Evolutionary conservation across 2,888 invertebrate genomes (phyloP).

Genomic region (Andrena haemorrhoa): DNA sequence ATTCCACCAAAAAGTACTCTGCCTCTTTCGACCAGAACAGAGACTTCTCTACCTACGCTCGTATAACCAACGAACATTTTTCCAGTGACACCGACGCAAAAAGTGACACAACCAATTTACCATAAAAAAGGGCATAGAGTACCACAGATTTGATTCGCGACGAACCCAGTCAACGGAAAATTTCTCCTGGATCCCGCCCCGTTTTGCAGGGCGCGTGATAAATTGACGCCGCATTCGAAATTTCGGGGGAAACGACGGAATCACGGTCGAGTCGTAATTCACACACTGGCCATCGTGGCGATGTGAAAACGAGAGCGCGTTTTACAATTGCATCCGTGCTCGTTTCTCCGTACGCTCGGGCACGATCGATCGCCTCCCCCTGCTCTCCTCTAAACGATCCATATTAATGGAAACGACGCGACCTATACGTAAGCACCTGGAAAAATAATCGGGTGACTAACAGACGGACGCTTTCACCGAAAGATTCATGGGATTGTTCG

Average conservation of each 20-base stretch:
- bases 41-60: too few species aligned
- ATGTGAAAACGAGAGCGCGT: slow-evolving; percentile 43
- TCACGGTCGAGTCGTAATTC: slow-evolving; percentile 68
- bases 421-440: slow-evolving; percentile 52
- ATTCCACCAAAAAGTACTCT: too few species aligned
- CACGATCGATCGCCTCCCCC: slow-evolving; percentile 52
- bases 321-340: slow-evolving; percentile 62
- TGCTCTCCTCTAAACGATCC: slow-evolving; percentile 56
- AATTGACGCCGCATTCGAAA: slow-evolving; percentile 62
- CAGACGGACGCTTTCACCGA: slow-evolving; percentile 51
- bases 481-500: slow-evolving; percentile 31
- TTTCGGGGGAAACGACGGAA: slow-evolving; percentile 57
- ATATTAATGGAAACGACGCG: slow-evolving; percentile 70
- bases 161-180: slow-evolving; percentile 28
- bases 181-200: slow-evolving; percentile 44
- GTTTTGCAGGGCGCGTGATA: slow-evolving; percentile 51
- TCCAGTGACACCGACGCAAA: too few species aligned
- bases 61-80: too few species aligned
- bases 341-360: slow-evolving; percentile 18
- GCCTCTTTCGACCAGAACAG: too few species aligned
- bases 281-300: slow-evolving; percentile 44
- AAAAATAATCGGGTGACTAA: slow-evolving; percentile 55
- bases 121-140: not conserved
- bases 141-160: not conserved
- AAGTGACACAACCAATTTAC: not conserved